Evolutionary conservation across 92 coral and sea anemone species (phyloP).

Genomic region (Zoanthus solanderi): DNA sequence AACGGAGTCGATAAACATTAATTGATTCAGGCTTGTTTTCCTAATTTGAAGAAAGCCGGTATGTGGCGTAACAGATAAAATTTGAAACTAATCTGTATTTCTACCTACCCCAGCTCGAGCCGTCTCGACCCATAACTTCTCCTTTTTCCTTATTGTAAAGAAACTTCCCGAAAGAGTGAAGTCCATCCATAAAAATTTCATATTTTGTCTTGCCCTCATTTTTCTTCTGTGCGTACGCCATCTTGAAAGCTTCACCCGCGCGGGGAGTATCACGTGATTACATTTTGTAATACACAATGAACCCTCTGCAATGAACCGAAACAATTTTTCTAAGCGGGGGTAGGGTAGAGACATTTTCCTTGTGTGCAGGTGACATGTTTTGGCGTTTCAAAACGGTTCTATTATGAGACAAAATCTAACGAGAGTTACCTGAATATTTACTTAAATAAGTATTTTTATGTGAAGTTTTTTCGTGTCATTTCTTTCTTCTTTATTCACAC

Average conservation of each 20-base stretch:
- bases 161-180: constrained; percentile 69
- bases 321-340: constrained; percentile 2
- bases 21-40: neutral
- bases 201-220: constrained; percentile 80
- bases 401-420: too few species aligned
- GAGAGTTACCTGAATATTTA: too few species aligned
- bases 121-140: constrained; percentile 89
- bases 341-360: constrained; percentile 1
- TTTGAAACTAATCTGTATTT: neutral
- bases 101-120: constrained; percentile 92
- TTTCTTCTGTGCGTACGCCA: constrained; percentile 94
- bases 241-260: constrained; percentile 84
- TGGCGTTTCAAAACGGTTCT: too few species aligned
- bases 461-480: too few species aligned
- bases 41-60: constrained; percentile 40
- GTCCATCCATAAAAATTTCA: constrained; percentile 61
- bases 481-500: too few species aligned
- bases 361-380: too few species aligned
- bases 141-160: constrained; percentile 88
- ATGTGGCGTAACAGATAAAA: neutral
- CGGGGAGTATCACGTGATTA: constrained; percentile 74
- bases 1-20: constrained; percentile 16
- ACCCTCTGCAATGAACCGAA: neutral
- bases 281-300: neutral
- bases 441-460: too few species aligned